A percentile compares a stretch with the other conserved stretches of the same genome.
phyloP scores from a whole-genome alignment of 2,888 invertebrate genomes.

The Cosmia pyralina region DNA sequence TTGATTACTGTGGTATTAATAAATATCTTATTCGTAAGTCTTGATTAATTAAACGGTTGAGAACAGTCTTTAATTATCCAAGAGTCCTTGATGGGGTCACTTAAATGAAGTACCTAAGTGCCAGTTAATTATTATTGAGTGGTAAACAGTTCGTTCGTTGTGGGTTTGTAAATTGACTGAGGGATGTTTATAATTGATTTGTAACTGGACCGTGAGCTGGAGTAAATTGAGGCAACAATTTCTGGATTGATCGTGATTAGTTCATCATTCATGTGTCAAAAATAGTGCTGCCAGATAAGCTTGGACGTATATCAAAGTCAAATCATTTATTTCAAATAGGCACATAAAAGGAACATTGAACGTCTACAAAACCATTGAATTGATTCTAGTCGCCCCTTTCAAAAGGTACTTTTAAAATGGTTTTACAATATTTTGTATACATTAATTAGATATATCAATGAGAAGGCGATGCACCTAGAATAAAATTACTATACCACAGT shows the following conservation, averaged over 20 bases:
- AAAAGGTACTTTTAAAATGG: too few species aligned
- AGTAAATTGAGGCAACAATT: background rate
- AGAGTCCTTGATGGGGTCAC: constrained; percentile 61
- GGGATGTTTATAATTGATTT: constrained; percentile 37
- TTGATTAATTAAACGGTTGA: constrained; percentile 66
- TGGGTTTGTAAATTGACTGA: constrained; percentile 58
- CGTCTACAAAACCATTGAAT: too few species aligned
- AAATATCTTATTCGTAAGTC: constrained; percentile 31
- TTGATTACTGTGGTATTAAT: constrained; percentile 36
- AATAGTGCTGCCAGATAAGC: background rate
- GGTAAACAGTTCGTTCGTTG: constrained; percentile 54
- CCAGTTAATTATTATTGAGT: constrained; percentile 67
- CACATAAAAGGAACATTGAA: too few species aligned
- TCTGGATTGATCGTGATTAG: background rate
- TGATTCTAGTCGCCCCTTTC: too few species aligned
- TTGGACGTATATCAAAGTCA: too few species aligned
- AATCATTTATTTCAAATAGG: too few species aligned
- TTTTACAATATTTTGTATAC: too few species aligned
- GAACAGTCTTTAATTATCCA: constrained; percentile 63
- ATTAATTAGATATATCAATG: too few species aligned
- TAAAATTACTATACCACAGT: too few species aligned
- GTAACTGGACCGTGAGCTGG: constrained; percentile 20
- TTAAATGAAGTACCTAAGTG: constrained; percentile 54
- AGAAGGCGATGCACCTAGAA: too few species aligned
- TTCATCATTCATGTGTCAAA: background rate